Percentiles rank a stretch among this genome's conserved stretches.
These are phyloP conservation scores for Dicentrarchus labrax DNA, from an alignment of 2,113 vertebrate genomes.

Conservation along the genomic window DNA sequence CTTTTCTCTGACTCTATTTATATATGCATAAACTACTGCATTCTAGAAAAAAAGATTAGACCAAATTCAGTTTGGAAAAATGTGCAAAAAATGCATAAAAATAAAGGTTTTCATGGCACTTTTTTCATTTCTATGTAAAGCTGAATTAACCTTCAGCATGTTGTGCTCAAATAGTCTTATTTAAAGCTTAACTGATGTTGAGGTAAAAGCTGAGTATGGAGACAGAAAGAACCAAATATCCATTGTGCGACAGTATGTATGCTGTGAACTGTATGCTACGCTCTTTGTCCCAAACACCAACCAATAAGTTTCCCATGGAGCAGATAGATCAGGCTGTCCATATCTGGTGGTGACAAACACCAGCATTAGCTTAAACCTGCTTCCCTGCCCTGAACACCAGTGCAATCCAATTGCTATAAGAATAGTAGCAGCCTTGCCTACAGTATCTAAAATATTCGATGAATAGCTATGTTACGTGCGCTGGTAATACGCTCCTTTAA, in stretches of 20 bases:
- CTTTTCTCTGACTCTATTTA: not conserved
- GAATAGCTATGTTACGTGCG: not conserved
- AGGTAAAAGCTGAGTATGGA: constrained; percentile 18
- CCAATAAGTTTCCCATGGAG: not conserved
- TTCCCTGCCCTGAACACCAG: constrained; percentile 11
- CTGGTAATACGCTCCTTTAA: not conserved
- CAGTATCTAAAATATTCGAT: not conserved
- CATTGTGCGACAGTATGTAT: not conserved
- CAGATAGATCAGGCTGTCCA: constrained; percentile 38
- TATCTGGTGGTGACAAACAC: constrained; percentile 34
- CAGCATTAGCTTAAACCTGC: constrained; percentile 44
- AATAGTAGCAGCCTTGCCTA: constrained; percentile 6
- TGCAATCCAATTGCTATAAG: constrained; percentile 21
- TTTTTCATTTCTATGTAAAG: constrained; percentile 18
- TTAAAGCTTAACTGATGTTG: constrained; percentile 23
- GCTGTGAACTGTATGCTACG: not conserved
- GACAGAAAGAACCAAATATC: not conserved
- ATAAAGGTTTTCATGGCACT: constrained; percentile 19
- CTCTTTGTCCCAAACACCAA: constrained; percentile 14
- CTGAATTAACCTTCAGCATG: not conserved
- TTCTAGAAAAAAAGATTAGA: not conserved
- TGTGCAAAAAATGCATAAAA: constrained; percentile 10
- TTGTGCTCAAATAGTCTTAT: not conserved
- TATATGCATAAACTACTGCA: not conserved
- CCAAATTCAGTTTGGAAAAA: constrained; percentile 18